A percentile compares a stretch with the other conserved stretches of the same genome.
These are phyloP conservation scores for Babyrousa celebensis DNA, from an alignment of 2,797 vertebrate species.

Conservation along the genomic window DNA sequence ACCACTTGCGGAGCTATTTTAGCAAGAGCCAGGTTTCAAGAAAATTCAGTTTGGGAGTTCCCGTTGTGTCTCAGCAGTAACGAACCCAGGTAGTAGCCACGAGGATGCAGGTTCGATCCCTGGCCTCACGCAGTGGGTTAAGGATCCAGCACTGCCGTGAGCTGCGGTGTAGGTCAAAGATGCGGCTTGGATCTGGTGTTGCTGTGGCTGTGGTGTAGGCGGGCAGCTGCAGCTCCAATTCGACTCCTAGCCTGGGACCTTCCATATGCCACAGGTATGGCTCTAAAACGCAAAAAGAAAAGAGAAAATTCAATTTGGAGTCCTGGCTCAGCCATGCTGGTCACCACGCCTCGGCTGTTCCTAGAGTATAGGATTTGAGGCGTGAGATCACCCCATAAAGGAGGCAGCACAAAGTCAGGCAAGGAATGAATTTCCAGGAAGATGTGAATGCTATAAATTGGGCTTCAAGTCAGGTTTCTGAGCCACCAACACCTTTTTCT, in stretches of 20 bases:
- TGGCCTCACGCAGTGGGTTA: no score
- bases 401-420: neutral
- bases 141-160: no score
- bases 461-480: neutral
- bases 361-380: neutral
- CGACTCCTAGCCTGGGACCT: no score
- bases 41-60: neutral
- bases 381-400: neutral
- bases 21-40: neutral
- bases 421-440: neutral
- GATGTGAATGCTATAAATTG: rapidly evolving
- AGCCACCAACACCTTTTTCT: neutral
- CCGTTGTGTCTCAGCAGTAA: no score
- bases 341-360: rapidly evolving
- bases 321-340: rapidly evolving
- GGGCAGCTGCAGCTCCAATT: no score
- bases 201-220: no score
- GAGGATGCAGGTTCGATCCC: no score
- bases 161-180: no score
- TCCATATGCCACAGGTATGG: no score
- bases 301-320: neutral
- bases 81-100: no score
- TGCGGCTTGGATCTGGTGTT: no score
- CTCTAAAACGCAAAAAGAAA: neutral
- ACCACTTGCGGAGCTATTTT: rapidly evolving